Conservation (phyloP, 2,888 invertebrate species). For the Conomelus anceps region DNA sequence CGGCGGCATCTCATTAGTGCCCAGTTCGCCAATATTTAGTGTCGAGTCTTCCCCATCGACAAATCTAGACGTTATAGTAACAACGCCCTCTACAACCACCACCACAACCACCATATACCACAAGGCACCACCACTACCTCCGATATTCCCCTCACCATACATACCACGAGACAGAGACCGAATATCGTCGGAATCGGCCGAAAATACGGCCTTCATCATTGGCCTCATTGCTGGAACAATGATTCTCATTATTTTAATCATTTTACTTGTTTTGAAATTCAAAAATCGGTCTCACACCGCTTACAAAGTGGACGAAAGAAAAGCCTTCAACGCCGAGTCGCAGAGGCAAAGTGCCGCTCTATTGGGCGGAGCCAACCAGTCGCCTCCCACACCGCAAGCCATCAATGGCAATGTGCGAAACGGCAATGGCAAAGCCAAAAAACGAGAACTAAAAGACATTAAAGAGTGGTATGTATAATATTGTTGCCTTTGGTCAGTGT, state of each 20-base stretch:
- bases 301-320: constrained; percentile 86
- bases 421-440: constrained; percentile 48
- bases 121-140: constrained; percentile 38
- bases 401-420: constrained; percentile 45
- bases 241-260: constrained; percentile 83
- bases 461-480: constrained; percentile 93
- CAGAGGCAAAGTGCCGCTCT: constrained; percentile 75
- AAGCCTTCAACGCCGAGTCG: constrained; percentile 59
- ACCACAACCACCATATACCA: constrained; percentile 29
- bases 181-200: constrained; percentile 62
- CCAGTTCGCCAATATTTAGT: not conserved
- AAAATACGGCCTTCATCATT: constrained; percentile 69
- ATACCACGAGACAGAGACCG: constrained; percentile 35
- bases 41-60: constrained; percentile 30
- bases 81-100: constrained; percentile 31
- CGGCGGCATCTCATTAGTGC: not conserved
- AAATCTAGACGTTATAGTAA: constrained; percentile 11
- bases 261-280: constrained; percentile 83
- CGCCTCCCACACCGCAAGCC: constrained; percentile 40
- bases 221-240: constrained; percentile 86
- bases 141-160: constrained; percentile 38
- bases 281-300: constrained; percentile 78
- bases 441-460: constrained; percentile 80
- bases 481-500: not conserved
- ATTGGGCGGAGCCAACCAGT: constrained; percentile 43